Percentiles rank a stretch among this genome's conserved stretches.
Evolutionary conservation across 1,140 invertebrate genomes (phyloP).

Genomic region (Pollicipes pollicipes): DNA sequence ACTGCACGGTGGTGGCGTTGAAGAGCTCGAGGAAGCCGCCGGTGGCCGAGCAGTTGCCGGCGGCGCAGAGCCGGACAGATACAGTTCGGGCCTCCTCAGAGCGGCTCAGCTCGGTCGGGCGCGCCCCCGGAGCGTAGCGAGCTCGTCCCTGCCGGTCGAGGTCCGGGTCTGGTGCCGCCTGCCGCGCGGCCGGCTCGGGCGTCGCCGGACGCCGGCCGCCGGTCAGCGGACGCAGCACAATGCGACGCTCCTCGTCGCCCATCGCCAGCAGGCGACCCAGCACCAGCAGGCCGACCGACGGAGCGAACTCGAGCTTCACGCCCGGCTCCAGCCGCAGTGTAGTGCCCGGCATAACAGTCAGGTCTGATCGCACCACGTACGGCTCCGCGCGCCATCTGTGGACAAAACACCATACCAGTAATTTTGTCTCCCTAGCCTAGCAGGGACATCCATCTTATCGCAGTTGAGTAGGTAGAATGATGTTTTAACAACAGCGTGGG

Average conservation of each 20-base stretch:
- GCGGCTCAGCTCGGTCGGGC: too few relatives aligned
- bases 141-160: too few relatives aligned
- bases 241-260: slow-evolving; percentile 58
- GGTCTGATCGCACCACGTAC: slow-evolving; percentile 70
- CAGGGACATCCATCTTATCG: too few relatives aligned
- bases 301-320: slow-evolving; percentile 81
- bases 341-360: slow-evolving; percentile 85
- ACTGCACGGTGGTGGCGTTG: slow-evolving; percentile 83
- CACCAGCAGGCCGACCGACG: slow-evolving; percentile 91
- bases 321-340: slow-evolving; percentile 75
- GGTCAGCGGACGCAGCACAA: slow-evolving; percentile 58
- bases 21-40: slow-evolving; percentile 64
- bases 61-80: neutral
- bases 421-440: too few relatives aligned
- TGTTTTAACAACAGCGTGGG: too few relatives aligned
- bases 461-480: too few relatives aligned
- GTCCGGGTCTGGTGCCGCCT: too few relatives aligned
- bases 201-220: too few relatives aligned
- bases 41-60: neutral
- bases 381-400: slow-evolving; percentile 37
- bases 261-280: slow-evolving; percentile 73
- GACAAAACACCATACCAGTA: too few relatives aligned
- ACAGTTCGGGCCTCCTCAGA: too few relatives aligned
- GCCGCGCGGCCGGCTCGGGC: too few relatives aligned
- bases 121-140: too few relatives aligned